Percentiles rank a stretch among this genome's conserved stretches.
These are phyloP conservation scores for Conus canariensis DNA, from an alignment of 2,888 invertebrate genomes.

Conservation along the genomic window DNA sequence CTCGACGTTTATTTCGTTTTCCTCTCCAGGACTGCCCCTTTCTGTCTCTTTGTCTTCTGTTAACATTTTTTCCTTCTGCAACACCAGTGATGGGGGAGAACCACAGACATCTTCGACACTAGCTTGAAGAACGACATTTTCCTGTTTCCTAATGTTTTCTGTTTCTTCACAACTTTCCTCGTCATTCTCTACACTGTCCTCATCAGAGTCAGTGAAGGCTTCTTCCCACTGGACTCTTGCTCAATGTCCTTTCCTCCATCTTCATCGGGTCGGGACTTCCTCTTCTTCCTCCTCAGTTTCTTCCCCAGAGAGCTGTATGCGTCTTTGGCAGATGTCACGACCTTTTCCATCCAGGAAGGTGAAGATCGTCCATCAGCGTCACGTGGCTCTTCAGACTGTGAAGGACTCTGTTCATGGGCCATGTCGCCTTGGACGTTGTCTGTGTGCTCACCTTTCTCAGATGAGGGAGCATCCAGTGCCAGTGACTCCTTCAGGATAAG, in stretches of 20 bases:
- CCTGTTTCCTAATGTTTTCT: background rate
- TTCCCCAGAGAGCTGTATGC: slow-evolving; percentile 21
- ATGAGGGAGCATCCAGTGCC: background rate
- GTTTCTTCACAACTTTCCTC: background rate
- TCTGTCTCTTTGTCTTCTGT: too few relatives aligned
- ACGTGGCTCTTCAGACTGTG: background rate
- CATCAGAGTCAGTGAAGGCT: background rate
- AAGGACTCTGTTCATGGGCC: background rate
- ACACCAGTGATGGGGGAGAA: background rate
- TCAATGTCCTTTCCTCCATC: background rate
- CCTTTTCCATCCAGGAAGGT: slow-evolving; percentile 27
- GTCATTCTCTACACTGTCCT: background rate
- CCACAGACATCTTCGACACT: background rate
- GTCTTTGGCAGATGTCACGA: slow-evolving; percentile 2
- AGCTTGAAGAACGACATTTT: background rate
- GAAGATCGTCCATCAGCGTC: background rate
- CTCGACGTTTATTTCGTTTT: too few relatives aligned
- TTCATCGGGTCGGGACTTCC: background rate
- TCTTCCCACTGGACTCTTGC: background rate
- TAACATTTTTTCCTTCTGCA: background rate
- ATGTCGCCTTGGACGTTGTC: background rate
- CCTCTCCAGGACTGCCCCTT: too few relatives aligned
- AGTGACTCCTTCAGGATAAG: background rate
- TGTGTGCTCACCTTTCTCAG: background rate
- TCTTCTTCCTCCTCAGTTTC: slow-evolving; percentile 14